These are phyloP conservation scores for Heteractis magnifica DNA, from an alignment of 92 coral and sea anemone genomes.

Conservation along the genomic window DNA sequence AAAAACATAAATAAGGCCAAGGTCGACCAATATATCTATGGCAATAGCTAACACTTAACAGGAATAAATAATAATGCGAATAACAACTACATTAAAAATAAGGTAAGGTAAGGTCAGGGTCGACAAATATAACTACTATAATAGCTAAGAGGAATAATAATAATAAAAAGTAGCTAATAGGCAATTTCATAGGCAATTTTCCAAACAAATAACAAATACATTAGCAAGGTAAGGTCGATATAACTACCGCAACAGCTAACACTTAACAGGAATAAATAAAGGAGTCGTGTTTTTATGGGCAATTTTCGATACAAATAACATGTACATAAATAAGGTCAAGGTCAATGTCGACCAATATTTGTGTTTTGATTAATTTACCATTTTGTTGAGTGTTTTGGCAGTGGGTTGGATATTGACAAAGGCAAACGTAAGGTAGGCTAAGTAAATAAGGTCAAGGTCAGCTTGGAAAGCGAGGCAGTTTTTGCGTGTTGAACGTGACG, in stretches of 20 bases:
- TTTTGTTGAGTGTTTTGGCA: not conserved
- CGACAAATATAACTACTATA: too few species aligned
- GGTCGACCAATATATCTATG: not conserved
- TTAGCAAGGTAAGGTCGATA: too few species aligned
- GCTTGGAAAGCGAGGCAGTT: not conserved
- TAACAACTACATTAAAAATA: too few species aligned
- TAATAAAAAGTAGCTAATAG: too few species aligned
- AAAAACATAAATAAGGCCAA: not conserved
- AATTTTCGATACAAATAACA: too few species aligned
- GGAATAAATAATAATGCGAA: not conserved
- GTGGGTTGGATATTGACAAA: not conserved
- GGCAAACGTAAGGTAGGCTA: not conserved
- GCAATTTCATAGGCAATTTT: too few species aligned
- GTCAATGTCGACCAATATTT: not conserved
- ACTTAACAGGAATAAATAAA: not conserved
- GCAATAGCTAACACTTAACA: not conserved
- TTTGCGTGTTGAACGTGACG: not conserved
- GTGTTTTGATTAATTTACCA: not conserved
- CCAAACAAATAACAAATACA: too few species aligned
- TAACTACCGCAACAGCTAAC: not conserved
- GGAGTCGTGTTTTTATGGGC: too few species aligned
- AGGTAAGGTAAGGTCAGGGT: not conserved
- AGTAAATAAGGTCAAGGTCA: not conserved
- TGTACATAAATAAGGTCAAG: not conserved
- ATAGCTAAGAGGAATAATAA: not conserved